Evolutionary conservation across 1,140 invertebrate genomes (phyloP), one percentile per base, ranked within the genome.

Genomic region (Zelostemma sp.): DNA sequence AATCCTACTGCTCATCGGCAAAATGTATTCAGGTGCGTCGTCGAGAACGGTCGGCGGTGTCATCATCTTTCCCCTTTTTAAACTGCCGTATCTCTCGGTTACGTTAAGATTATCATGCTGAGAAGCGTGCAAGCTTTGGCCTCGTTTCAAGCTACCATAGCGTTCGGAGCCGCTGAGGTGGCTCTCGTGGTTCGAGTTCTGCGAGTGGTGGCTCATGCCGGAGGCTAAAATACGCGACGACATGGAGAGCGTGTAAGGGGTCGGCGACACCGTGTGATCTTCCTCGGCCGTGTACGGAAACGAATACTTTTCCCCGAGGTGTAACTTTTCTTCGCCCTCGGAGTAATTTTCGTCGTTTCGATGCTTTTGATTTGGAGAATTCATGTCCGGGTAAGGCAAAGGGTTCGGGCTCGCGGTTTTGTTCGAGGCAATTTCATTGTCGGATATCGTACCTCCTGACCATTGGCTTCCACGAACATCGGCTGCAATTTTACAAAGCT

Each of bases 371-470:
- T 84, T 79, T 6, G 87, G 79, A 3, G 87, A 87, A 41, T 82
- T 35, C 38, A 89, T 86, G 5, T 93, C 91, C 0, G 91, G 91
- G 82, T 92, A 91, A 35, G 91, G 91, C 55, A 93, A 76, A 0
- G 91, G 91, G 73, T 91, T 91, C 0, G 92, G 91, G 2, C 91
- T 93, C 5, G 87, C 87, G 1, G 88, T 89, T 74, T 90, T 89
- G 35, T 90, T 89, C 6, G 89, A 89, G 2, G 84, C 82, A 17
- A 87, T 85, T 70, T 92, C 92, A 74, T 91, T 92, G 71, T 93
- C 92, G 0, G 91, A 92, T 1, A 89, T 91, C 0, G 91, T 93
- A 67, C 91, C 91, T 54, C 91, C 91, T 0, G 91, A 93, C 92
- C 92, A 93, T 31, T 92, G 88, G 25, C 90, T 91, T 17, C 90